Base-by-base conservation (phyloP, 2,113 vertebrate species). In the Perca flavescens region DNA sequence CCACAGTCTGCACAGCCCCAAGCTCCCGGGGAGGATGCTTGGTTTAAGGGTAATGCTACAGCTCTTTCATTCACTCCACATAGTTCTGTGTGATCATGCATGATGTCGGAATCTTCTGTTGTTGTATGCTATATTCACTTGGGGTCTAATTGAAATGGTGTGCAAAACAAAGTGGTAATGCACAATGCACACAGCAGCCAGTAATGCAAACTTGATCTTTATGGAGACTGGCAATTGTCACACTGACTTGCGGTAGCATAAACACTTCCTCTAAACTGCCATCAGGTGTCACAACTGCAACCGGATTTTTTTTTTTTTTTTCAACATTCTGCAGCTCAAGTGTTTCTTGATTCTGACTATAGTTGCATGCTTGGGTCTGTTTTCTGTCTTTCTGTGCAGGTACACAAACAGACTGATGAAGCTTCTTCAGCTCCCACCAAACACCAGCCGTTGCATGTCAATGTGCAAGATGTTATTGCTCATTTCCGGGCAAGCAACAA, bases 41-140 rank as follows among this genome's bases (percentile, higher is more conserved):
- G 89, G 92, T 0, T 93, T 95, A 82, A 96, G 95, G 96, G 96
- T 97, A 93, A 95, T 6, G 21, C 17, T 25, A 12, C 21, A 56
- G 17, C 47, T 56, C n/a, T 28, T 54, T 17, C 14, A 53, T 46
- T 60, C 6, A 14, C 22, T 66, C 15, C 14, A 46, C 21, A 62
- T 2, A 21, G 5, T 49, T 66, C 21, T 63, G 12, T 43, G 6
- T 43, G 28, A 6, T 9, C 16, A 31, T 53, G 34, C 43, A n/a
- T 5, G 15, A 52, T 16, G 9, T 19, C 19, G 4, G 43, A 12
- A 43, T 62, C 16, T 40, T 34, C 19, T 67, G 8, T 49, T 43
- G 61, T 16, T 8, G 58, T 25, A 25, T 16, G 8, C 31, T 19
- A 7, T 17, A 12, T n/a, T 36, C n/a, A 17, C 6, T 63, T 67